Percentiles rank a stretch among this genome's conserved stretches.
Evolutionary conservation across 1,140 invertebrate genomes (phyloP).

Genomic region (Tetramorium simillimum): DNA sequence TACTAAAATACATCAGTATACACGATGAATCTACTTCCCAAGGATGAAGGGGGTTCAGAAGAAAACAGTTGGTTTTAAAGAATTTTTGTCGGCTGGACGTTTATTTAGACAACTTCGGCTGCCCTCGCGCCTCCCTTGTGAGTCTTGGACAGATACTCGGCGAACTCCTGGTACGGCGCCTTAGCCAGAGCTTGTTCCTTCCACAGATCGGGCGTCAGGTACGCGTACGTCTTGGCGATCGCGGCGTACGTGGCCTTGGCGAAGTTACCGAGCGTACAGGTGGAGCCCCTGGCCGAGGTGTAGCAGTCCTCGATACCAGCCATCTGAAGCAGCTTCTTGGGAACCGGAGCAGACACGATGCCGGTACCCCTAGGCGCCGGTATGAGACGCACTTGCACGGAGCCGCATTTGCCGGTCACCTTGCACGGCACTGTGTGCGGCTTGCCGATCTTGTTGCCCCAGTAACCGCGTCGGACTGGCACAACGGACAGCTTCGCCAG

Average conservation of each 20-base stretch:
- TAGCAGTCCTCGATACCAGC: conserved; percentile 99
- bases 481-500: conserved; percentile 99
- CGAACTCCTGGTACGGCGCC: conserved; percentile 97
- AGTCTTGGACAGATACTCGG: conserved; percentile 93
- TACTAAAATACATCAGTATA: background rate
- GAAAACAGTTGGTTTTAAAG: background rate
- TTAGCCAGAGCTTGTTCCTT: conserved; percentile 95
- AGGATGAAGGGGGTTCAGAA: background rate
- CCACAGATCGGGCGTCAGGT: conserved; percentile 99
- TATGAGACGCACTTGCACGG: conserved; percentile 97
- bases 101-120: conserved; percentile 79
- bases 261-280: conserved; percentile 99
- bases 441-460: conserved; percentile 99
- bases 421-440: conserved; percentile 99
- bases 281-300: conserved; percentile 98
- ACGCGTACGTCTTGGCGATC: conserved; percentile 99
- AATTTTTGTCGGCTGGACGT: conserved; percentile 63
- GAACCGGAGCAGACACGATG: conserved; percentile 99
- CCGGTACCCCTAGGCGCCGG: conserved; percentile 99
- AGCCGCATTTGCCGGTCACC: conserved; percentile 99
- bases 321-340: conserved; percentile 99
- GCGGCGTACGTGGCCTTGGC: conserved; percentile 99
- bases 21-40: background rate
- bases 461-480: conserved; percentile 99
- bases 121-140: conserved; percentile 85